Percentiles rank a stretch among this genome's conserved stretches.
Evolutionary conservation across 2,113 vertebrate species (phyloP).

Genomic region (Martes martes): DNA sequence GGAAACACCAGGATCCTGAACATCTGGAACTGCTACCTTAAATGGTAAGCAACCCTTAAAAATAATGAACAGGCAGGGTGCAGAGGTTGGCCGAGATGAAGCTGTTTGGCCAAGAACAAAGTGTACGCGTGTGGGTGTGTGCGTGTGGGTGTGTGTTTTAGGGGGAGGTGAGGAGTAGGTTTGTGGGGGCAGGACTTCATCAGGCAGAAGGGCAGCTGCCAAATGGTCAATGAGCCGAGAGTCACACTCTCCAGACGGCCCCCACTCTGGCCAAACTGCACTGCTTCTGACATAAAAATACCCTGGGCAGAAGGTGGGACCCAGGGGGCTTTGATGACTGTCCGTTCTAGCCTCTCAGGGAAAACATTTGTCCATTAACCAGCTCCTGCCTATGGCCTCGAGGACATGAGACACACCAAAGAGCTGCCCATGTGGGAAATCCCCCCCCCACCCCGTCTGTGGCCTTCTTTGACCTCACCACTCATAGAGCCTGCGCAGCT

Average conservation of each 20-base stretch:
- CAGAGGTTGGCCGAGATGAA: background rate
- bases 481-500: background rate
- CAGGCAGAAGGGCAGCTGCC: background rate
- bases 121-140: background rate
- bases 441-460: rapidly evolving
- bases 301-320: background rate
- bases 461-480: background rate
- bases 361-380: background rate
- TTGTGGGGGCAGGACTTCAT: background rate
- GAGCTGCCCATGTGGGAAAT: background rate
- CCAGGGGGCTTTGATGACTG: background rate
- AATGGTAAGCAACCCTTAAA: background rate
- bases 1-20: background rate
- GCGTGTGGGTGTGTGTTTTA: background rate
- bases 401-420: background rate
- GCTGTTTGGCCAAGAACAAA: background rate
- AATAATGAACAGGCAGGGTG: background rate
- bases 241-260: background rate
- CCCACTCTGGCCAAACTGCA: background rate
- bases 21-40: background rate
- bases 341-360: background rate
- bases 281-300: background rate
- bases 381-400: background rate
- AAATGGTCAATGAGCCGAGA: background rate
- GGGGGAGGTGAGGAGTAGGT: background rate